Percentiles rank a stretch among this genome's conserved stretches.
phyloP scores from a whole-genome alignment of 2,797 vertebrate species.

The Spheniscus humboldti region DNA sequence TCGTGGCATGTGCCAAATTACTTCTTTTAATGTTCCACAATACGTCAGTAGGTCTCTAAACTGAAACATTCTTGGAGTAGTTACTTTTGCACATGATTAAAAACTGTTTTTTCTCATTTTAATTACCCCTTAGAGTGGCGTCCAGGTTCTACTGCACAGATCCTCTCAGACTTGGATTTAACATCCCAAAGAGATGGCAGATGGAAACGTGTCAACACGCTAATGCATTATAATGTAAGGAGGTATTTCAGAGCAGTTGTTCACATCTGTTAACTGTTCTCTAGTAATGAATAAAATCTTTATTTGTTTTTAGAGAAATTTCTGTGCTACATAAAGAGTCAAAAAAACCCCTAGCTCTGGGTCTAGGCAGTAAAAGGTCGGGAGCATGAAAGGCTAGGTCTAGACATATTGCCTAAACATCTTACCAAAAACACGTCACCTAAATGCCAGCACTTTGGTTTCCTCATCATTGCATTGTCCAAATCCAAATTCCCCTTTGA shows the following conservation, averaged over 20 bases:
- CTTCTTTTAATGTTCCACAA: not conserved
- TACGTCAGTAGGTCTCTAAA: not conserved
- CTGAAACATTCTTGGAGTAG: not conserved
- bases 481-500: not conserved
- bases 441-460: not conserved
- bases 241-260: slow-evolving; percentile 22
- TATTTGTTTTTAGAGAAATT: not conserved
- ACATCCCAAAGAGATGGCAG: slow-evolving; percentile 95
- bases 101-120: slow-evolving; percentile 11
- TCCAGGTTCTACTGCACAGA: slow-evolving; percentile 95
- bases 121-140: slow-evolving; percentile 86
- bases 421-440: not conserved
- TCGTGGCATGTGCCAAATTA: not conserved
- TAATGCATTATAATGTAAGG: slow-evolving; percentile 97
- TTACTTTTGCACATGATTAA: slow-evolving; percentile 8
- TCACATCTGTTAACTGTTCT: not conserved
- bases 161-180: slow-evolving; percentile 94
- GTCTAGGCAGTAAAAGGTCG: not conserved
- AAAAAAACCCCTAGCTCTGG: not conserved
- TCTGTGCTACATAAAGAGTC: not conserved
- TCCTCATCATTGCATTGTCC: not conserved
- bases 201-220: slow-evolving; percentile 92
- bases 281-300: not conserved
- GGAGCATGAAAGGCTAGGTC: not conserved
- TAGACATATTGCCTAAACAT: not conserved